Percentiles rank a stretch among this genome's conserved stretches.
Conservation (phyloP, 2,888 invertebrate species). For the Hypolimnas misippus region DNA sequence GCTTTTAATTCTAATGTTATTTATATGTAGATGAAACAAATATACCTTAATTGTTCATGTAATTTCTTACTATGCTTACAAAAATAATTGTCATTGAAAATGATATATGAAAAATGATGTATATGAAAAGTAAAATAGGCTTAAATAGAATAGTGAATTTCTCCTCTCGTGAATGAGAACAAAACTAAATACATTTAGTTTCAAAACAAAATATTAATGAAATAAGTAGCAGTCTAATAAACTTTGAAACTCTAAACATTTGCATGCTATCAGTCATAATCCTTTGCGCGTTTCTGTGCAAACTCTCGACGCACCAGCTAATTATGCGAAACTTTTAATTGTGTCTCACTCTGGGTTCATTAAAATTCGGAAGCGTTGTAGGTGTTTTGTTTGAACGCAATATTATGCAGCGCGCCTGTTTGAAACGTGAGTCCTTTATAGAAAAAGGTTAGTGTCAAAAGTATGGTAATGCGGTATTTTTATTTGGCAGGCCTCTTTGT, state of each 20-base stretch:
- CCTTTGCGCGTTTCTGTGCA: slow-evolving; percentile 19
- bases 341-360: slow-evolving; percentile 65
- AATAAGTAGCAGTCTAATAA: background rate
- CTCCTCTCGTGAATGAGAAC: too few species aligned
- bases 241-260: background rate
- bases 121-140: too few species aligned
- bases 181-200: too few species aligned
- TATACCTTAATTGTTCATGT: too few species aligned
- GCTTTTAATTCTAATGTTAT: too few species aligned
- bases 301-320: slow-evolving; percentile 15
- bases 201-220: too few species aligned
- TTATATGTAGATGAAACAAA: too few species aligned
- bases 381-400: slow-evolving; percentile 49
- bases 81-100: too few species aligned
- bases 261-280: slow-evolving; percentile 14
- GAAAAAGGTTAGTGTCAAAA: slow-evolving; percentile 37
- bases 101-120: too few species aligned
- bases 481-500: slow-evolving; percentile 17
- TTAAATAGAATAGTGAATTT: too few species aligned
- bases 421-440: slow-evolving; percentile 14
- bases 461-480: slow-evolving; percentile 38
- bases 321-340: slow-evolving; percentile 61
- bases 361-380: slow-evolving; percentile 58
- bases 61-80: too few species aligned
- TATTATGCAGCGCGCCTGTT: slow-evolving; percentile 23